Percentiles rank a stretch among this genome's conserved stretches.
Conservation (phyloP, 35 echinoderm and acorn worm species). For the Nesometra sesokonis region DNA sequence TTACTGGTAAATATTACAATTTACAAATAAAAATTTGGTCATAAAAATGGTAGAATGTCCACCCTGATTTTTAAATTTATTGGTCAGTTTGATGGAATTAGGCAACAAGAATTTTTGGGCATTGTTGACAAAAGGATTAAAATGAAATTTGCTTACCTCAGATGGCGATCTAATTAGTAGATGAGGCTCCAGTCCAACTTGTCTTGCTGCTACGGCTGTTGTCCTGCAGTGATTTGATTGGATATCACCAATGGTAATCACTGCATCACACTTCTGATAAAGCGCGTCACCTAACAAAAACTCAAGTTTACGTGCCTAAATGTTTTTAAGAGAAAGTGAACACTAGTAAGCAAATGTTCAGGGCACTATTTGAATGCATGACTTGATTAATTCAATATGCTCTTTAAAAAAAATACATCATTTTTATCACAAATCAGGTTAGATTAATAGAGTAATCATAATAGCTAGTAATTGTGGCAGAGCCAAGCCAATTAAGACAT, state of each 20-base stretch:
- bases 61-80: not conserved
- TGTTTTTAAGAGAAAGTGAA: too few relatives aligned
- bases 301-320: not conserved
- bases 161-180: not conserved
- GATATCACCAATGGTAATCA: not conserved
- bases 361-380: too few relatives aligned
- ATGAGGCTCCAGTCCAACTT: not conserved
- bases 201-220: constrained; percentile 5
- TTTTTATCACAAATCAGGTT: too few relatives aligned
- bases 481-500: too few relatives aligned
- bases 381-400: too few relatives aligned
- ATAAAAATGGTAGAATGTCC: not conserved
- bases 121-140: not conserved
- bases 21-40: too few relatives aligned
- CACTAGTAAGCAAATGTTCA: too few relatives aligned
- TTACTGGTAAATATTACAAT: too few relatives aligned
- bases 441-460: too few relatives aligned
- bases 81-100: not conserved
- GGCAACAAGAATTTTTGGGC: not conserved
- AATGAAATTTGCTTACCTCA: not conserved
- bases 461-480: too few relatives aligned
- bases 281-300: constrained; percentile 4
- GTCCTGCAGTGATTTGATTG: constrained; percentile 12
- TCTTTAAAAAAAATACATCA: too few relatives aligned
- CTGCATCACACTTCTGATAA: not conserved